Evolutionary conservation across 1,140 invertebrate genomes (phyloP).

Genomic region (Leptinotarsa lineolata): DNA sequence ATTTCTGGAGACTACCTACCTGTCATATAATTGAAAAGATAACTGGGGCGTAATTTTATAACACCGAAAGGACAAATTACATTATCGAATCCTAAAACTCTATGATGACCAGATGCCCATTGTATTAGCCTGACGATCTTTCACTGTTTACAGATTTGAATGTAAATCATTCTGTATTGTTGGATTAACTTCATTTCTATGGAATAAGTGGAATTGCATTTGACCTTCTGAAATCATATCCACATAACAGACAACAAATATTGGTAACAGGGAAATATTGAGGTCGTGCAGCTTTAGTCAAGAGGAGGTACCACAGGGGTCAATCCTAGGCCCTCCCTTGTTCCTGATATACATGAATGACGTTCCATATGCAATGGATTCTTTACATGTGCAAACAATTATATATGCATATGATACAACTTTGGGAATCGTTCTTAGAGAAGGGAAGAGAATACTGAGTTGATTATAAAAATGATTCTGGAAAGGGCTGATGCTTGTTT

Average conservation of each 20-base stretch:
- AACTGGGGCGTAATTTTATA: too few relatives aligned
- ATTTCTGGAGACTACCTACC: too few relatives aligned
- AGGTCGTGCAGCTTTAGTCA: too few relatives aligned
- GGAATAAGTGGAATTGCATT: neutral
- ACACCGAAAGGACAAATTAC: too few relatives aligned
- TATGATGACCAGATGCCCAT: too few relatives aligned
- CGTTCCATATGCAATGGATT: neutral
- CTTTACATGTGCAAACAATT: neutral
- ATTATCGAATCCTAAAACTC: too few relatives aligned
- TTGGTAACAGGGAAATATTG: neutral
- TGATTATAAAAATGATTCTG: too few relatives aligned
- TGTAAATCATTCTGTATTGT: neutral
- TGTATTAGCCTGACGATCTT: neutral
- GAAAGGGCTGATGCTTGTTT: neutral
- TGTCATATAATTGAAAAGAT: too few relatives aligned
- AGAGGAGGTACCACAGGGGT: neutral
- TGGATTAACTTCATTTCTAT: neutral
- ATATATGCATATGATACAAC: slow-evolving; percentile 13
- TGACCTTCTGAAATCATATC: slow-evolving; percentile 7
- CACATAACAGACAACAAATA: neutral
- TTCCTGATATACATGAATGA: slow-evolving; percentile 9
- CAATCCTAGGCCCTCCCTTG: neutral
- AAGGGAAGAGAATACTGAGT: neutral
- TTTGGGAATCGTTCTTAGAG: neutral
- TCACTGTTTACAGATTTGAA: slow-evolving; percentile 1